Evolutionary conservation across 2,888 invertebrate species (phyloP).

Genomic region (Fabriciana adippe): DNA sequence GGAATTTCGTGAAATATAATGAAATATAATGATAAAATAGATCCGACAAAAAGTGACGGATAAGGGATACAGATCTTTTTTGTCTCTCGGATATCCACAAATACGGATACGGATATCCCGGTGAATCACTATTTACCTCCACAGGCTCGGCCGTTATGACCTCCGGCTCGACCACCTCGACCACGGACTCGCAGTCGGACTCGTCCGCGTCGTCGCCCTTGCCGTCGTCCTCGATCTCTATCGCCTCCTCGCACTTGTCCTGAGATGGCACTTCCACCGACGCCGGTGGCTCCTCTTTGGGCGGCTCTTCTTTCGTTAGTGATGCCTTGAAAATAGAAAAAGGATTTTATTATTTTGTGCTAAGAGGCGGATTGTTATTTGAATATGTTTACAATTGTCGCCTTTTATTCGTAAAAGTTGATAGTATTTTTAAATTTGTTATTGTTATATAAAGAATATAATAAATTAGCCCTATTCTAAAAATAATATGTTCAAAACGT

Average conservation of each 20-base stretch:
- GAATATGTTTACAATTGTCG: too few relatives aligned
- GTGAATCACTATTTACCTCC: slow-evolving; percentile 55
- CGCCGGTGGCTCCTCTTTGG: slow-evolving; percentile 45
- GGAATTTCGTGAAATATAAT: too few relatives aligned
- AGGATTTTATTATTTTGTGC: slow-evolving; percentile 2
- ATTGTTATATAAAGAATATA: too few relatives aligned
- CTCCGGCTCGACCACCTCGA: slow-evolving; percentile 64
- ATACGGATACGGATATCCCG: too few relatives aligned
- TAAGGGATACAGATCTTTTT: too few relatives aligned
- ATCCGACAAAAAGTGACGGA: background rate
- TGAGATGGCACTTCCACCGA: slow-evolving; percentile 48
- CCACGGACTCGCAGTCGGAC: slow-evolving; percentile 68
- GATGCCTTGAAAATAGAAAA: slow-evolving; percentile 54
- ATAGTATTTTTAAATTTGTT: too few relatives aligned
- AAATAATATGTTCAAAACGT: too few relatives aligned
- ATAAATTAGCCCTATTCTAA: too few relatives aligned
- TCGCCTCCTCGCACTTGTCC: slow-evolving; percentile 59
- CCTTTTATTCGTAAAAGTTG: too few relatives aligned
- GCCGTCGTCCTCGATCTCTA: slow-evolving; percentile 69
- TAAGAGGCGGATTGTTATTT: too few relatives aligned
- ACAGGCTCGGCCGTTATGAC: slow-evolving; percentile 51
- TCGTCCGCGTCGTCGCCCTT: slow-evolving; percentile 64
- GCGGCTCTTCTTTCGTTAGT: slow-evolving; percentile 58
- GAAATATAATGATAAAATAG: too few relatives aligned
- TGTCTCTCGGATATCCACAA: too few relatives aligned